Base-by-base conservation (phyloP, 1,140 invertebrate genomes). In the Coelopa frigida region DNA sequence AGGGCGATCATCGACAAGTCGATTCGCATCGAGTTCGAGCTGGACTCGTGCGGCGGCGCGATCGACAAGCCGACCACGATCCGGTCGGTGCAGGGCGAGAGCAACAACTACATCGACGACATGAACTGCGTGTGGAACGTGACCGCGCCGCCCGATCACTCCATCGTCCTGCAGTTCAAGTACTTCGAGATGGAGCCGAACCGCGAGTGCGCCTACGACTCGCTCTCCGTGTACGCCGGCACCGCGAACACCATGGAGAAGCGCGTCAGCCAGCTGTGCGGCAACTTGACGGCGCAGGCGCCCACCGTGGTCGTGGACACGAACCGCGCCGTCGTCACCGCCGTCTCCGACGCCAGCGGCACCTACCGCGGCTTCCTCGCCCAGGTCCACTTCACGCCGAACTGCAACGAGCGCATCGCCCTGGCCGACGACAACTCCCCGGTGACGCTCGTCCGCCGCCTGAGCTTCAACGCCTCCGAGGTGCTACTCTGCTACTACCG, bases 91-190 rank as follows among this genome's bases (percentile, higher is more conserved):
- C 51, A 46, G 18, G 32, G 47, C 17, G 44, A 41, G 2, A 26
- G n/a, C 6, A 3, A 18, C 5, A 43, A 29, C 6, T 59, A 46
- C 71, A 71, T 52, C 39, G 51, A 32, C 62, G 70, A 46, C 63
- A 75, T 81, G 79, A 54, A 44, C 11, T 94, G 91, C 65, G 76
- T 75, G 0, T 94, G 89, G 89, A 59, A 73, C 31, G 83, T 95
- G 35, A 75, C 75, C 49, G 88, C 87, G 5, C 83, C 85, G 0
- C 10, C 56, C 3, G 74, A 80, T 46, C 83, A 84, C 61, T 78
- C 78, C 21, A 71, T 89, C 6, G 61, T 82, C 22, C 42, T 92
- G 7, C 80, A 80, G 62, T 80, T 82, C 51, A 62, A 74, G 35
- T 71, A 72, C 39, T 71, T 82, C 31, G 57, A 76, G n/a, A 23